Base-by-base conservation (phyloP, 1,140 invertebrate genomes). In the Samia ricini region DNA sequence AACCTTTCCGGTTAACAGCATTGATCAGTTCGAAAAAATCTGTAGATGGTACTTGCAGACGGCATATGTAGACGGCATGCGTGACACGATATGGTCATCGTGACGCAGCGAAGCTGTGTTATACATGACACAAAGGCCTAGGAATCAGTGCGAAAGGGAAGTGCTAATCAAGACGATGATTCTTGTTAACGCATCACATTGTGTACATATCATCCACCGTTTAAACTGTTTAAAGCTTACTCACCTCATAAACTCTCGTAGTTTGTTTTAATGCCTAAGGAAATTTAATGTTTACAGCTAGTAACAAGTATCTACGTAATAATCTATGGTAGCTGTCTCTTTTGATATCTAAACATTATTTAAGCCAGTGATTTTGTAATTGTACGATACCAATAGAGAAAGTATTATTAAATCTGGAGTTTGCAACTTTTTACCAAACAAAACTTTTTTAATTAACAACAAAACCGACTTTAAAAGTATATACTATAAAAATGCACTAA, bases 121-220 rank as follows among this genome's bases (percentile, higher is more conserved):
- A 60, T 61, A 61, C 64, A 66, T 61, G 63, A 76, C 71, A 81
- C 74, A 79, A 80, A 81, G 76, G 72, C 73, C 68, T 77, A 77
- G 73, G n/a, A 81, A 79, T 83, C 77, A 74, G 72, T 75, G 77
- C 77, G 77, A 81, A 81, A 72, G 69, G 81, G 81, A 82, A 78
- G 78, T 83, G 73, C 72, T 81, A 79, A 83, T 79, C 77, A 81
- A 81, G 71, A 64, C 72, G 66, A 71, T 70, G 64, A 62, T 63
- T 24, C 79, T 82, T 73, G 79, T 81, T 80, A 84, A 83, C 73
- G 64, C 72, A 64, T 69, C 67, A 67, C 76, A 73, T 78, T 75
- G 59, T 69, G 65, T 68, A 69, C 61, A 70, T 29, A 61, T 19
- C 48, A 69, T 61, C 57, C 60, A 68, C 42, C 21, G 56, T 64